phyloP scores from a whole-genome alignment of 2,797 vertebrate genomes.

The Glossophaga mutica region DNA sequence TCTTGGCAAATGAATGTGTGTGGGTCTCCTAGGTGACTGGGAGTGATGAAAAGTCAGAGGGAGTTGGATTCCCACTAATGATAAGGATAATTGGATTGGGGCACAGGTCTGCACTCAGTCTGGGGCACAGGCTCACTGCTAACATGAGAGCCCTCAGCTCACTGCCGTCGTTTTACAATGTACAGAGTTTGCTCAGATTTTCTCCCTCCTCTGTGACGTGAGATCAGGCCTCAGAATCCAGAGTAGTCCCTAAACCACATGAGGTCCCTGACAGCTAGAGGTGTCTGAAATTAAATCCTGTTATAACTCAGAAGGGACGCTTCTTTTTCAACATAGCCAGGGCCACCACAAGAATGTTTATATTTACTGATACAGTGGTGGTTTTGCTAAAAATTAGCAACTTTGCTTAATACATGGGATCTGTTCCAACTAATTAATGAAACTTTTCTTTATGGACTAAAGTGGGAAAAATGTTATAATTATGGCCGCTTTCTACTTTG shows the following conservation, averaged over 20 bases:
- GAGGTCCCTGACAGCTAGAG: not conserved
- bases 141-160: not conserved
- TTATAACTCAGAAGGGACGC: not conserved
- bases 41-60: conserved; percentile 44
- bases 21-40: conserved; percentile 15
- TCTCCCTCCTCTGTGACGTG: not conserved
- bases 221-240: conserved; percentile 5
- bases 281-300: conserved; percentile 30
- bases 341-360: not conserved
- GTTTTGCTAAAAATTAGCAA: conserved; percentile 1
- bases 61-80: conserved; percentile 14
- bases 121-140: not conserved
- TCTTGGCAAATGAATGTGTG: conserved; percentile 43
- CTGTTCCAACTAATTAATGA: not conserved
- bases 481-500: not conserved
- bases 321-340: conserved; percentile 27
- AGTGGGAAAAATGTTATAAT: not conserved
- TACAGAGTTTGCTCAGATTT: not conserved
- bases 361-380: conserved; percentile 3
- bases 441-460: not conserved
- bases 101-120: not conserved
- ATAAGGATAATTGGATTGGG: conserved; percentile 30
- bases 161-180: not conserved
- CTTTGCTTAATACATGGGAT: not conserved
- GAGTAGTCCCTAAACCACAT: not conserved